Evolutionary conservation across 2,113 vertebrate genomes (phyloP), one percentile per base, ranked within the genome.

Genomic region (Poecilia latipinna): DNA sequence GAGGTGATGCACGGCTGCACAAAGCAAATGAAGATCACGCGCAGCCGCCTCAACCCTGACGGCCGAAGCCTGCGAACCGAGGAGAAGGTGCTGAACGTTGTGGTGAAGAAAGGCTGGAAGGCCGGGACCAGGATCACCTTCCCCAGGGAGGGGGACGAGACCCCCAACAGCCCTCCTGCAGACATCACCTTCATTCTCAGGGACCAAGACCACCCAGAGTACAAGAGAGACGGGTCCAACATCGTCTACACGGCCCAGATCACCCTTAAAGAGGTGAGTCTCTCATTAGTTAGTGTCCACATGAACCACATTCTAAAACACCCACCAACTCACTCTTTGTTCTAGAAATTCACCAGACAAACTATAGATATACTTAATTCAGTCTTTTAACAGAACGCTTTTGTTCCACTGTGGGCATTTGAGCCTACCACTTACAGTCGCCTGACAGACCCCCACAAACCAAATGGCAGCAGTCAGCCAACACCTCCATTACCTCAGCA

Each of bases 101-200:
- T 99, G 92, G 98, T 99, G 86, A 97, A 98, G 90, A 98, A 95
- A 83, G 98, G 98, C 8, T 99, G 97, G 98, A 97, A 96, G 83
- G 96, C 98, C 33, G 98, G 98, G 35, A 99, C 97, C 74, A 97
- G 95, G 94, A 98, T 99, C 92, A 99, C 97, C 84, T 99, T 99
- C 89, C 97, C 97, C 0, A 95, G 96, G 74, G 97, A 99, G 91
- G 97, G 97, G 0, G 97, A 98, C 70, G 96, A 98, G 94, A 95
- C 95, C 12, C 95, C 96, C 37, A 95, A 94, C 89, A 96, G 92
- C 75, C 95, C 96, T 85, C 96, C 97, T 12, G 96, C 96, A 61
- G 98, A 99, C 88, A 95, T 99, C 91, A 96, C 97, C 89, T 99
- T 99, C 90, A 91, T 99, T 44, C 96, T 99, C 88, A 97, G 96